Conservation (phyloP, 64 coral and sea anemone species). For the Astreopora myriophthalma region DNA sequence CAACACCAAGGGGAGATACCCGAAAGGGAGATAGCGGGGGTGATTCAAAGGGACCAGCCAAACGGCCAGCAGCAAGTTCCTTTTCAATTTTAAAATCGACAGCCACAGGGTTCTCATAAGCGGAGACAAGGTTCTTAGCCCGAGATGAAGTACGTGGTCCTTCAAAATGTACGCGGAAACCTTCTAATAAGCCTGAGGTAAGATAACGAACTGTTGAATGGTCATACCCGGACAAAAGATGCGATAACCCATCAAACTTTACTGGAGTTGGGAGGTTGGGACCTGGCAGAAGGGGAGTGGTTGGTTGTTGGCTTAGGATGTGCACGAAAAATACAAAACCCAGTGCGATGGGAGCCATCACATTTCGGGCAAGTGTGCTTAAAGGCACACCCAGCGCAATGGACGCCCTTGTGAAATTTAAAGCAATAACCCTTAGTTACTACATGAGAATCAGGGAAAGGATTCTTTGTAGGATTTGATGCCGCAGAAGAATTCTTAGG, state of each 20-base stretch:
- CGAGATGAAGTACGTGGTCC: background rate
- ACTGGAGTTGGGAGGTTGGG: conserved; percentile 29
- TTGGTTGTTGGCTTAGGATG: background rate
- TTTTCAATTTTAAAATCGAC: background rate
- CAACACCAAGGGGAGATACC: conserved; percentile 9
- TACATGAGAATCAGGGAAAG: background rate
- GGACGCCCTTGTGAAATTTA: conserved; percentile 22
- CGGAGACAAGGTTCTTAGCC: conserved; percentile 4
- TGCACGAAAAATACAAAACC: background rate
- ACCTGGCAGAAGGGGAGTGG: background rate
- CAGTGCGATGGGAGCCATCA: background rate
- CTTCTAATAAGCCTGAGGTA: background rate
- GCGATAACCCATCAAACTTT: background rate
- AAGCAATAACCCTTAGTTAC: background rate
- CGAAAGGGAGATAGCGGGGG: background rate
- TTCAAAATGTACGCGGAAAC: conserved; percentile 14
- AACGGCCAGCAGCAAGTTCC: background rate
- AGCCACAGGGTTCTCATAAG: background rate
- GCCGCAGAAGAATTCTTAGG: background rate
- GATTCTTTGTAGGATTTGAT: background rate
- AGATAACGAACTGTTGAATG: background rate
- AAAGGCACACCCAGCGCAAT: conserved; percentile 11
- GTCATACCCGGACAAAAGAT: conserved; percentile 23
- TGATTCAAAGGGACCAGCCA: background rate
- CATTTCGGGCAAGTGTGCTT: conserved; percentile 40